These are phyloP conservation scores for Glyptemys insculpta DNA, from an alignment of 2,797 vertebrate species.

Conservation along the genomic window DNA sequence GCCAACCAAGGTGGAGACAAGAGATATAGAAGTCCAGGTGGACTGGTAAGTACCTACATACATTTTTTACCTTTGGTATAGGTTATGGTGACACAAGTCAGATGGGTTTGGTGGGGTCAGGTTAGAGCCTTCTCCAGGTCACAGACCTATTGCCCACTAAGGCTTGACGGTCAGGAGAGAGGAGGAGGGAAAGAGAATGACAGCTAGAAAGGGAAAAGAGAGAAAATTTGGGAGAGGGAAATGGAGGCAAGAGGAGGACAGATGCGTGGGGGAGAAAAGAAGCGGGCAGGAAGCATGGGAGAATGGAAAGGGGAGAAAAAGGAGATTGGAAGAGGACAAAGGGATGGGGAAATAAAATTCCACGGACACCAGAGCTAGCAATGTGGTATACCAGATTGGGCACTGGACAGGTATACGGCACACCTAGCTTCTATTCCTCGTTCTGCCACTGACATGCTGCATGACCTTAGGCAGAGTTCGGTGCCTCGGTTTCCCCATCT, in stretches of 20 bases:
- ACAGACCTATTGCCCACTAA: background rate
- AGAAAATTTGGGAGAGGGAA: background rate
- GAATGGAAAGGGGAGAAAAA: background rate
- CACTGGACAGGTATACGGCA: background rate
- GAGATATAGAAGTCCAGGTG: conserved; percentile 93
- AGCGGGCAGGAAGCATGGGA: background rate
- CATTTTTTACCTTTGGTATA: background rate
- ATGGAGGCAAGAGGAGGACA: rapidly evolving
- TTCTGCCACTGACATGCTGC: rapidly evolving
- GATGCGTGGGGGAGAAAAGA: rapidly evolving
- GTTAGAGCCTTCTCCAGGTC: background rate
- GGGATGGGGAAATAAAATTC: background rate
- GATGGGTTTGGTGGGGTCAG: background rate
- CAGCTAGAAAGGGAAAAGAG: rapidly evolving
- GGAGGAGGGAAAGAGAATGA: background rate
- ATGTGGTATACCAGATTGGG: rapidly evolving
- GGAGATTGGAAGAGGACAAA: background rate
- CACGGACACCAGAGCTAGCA: background rate
- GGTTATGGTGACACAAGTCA: rapidly evolving
- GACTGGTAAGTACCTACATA: conserved; percentile 87
- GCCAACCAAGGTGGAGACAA: conserved; percentile 83
- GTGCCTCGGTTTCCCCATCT: background rate
- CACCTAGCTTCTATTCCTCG: rapidly evolving
- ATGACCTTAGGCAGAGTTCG: rapidly evolving
- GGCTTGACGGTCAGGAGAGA: background rate